These are phyloP conservation scores for Sebastes ruberrimus DNA, from an alignment of 2,797 vertebrate genomes.

Conservation along the genomic window DNA sequence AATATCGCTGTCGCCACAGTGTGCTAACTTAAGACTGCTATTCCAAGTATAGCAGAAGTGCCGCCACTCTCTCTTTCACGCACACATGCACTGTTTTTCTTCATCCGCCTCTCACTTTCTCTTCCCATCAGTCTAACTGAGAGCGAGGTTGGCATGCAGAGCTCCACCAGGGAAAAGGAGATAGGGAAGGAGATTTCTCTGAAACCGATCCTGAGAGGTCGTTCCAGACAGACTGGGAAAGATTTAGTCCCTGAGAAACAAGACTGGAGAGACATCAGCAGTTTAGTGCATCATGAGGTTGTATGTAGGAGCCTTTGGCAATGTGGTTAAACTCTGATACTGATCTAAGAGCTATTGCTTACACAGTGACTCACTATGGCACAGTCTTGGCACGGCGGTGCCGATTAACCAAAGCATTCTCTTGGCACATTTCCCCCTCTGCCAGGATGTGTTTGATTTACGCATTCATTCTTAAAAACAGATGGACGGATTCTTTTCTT, in stretches of 20 bases:
- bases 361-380: conserved; percentile 31
- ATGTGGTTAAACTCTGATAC: conserved; percentile 29
- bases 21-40: conserved; percentile 23
- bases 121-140: conserved; percentile 23
- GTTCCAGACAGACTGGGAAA: conserved; percentile 18
- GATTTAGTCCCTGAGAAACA: conserved; percentile 6
- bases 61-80: background rate
- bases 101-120: conserved; percentile 39
- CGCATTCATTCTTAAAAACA: conserved; percentile 6
- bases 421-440: conserved; percentile 1
- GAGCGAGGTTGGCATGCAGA: conserved; percentile 31
- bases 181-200: conserved; percentile 39
- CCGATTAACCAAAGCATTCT: conserved; percentile 13
- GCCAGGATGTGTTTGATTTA: conserved; percentile 32
- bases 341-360: conserved; percentile 34
- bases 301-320: conserved; percentile 2
- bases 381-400: conserved; percentile 5
- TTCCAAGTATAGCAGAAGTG: conserved; percentile 32
- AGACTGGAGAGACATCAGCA: background rate
- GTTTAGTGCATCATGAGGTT: conserved; percentile 5
- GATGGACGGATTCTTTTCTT: background rate
- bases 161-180: conserved; percentile 17
- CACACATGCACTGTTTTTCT: conserved; percentile 22
- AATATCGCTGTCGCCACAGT: conserved; percentile 27
- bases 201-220: conserved; percentile 39